Conservation (phyloP, 2,888 invertebrate genomes). For the Drosophila aldrichi region DNA sequence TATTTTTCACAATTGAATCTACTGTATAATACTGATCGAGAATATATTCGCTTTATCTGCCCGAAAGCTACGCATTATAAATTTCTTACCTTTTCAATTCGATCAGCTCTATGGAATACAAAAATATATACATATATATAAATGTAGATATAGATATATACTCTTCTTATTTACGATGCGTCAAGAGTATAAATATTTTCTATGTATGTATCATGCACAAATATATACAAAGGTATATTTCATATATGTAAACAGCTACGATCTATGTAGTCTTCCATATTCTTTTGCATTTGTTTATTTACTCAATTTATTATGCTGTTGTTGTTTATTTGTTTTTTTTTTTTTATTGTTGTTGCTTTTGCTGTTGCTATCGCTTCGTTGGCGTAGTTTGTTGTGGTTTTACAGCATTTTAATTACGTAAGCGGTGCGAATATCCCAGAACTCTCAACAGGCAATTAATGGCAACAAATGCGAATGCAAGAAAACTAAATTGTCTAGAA, state of each 20-base stretch:
- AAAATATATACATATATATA: constrained; percentile 1
- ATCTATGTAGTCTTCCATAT: constrained; percentile 1
- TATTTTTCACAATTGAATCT: not conserved
- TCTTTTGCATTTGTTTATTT: constrained; percentile 12
- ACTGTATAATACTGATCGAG: not conserved
- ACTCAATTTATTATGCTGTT: constrained; percentile 20
- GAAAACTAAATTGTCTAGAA: constrained; percentile 42
- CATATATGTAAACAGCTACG: not conserved
- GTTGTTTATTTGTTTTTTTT: not conserved
- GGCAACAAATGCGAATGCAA: constrained; percentile 37
- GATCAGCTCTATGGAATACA: not conserved
- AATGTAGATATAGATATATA: not conserved
- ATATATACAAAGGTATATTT: not conserved
- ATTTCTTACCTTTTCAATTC: not conserved
- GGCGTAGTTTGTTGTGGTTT: constrained; percentile 12
- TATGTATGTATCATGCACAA: not conserved
- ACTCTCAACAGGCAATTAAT: constrained; percentile 26
- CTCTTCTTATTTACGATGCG: constrained; percentile 8
- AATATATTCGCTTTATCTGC: not conserved
- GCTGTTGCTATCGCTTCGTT: not conserved
- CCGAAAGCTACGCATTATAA: constrained; percentile 3
- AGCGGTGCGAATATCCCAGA: constrained; percentile 29
- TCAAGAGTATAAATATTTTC: constrained; percentile 17
- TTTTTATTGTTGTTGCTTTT: no score
- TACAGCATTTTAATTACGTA: constrained; percentile 45